Base-by-base conservation (phyloP, 1,140 invertebrate species). In the Drosophila elegans region DNA sequence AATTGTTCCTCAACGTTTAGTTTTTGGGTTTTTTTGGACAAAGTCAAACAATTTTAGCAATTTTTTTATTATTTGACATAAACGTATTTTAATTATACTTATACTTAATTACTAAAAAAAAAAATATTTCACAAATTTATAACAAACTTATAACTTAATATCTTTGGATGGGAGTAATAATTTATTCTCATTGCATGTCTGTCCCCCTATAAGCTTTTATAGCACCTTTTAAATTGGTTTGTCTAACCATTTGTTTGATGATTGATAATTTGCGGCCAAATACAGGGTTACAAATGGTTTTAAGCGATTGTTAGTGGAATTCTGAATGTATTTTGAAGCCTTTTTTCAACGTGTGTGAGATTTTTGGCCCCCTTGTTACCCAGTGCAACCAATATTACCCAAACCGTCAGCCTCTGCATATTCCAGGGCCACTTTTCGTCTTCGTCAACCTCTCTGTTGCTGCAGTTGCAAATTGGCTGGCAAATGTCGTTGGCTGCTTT, bases 401-500 rank as follows among this genome's bases (percentile, higher is more conserved):
- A 49, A 57, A 29, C 44, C 48, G 39, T 38, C 53, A 45, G 49
- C 39, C 54, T 63, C 61, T 60, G 25, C 56, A 41, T 55, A 71
- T 67, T 81, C 44, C 61, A 64, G 48, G 60, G 69, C 59, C 80
- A 71, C 77, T 84, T 74, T 83, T 73, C 80, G 84, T 76, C 83
- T 89, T 86, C 82, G 79, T 86, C 83, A 88, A 78, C 69, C 74
- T 45, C 55, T 46, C 54, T 74, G 68, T 45, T 57, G 51, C 54
- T 49, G 80, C 81, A 83, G 79, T 79, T 88, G 75, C 83, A 86
- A 86, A 86, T 86, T 86, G 83, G 83, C 84, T 86, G 75, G 79
- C 83, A 86, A 89, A 80, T 88, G 83, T 57, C 69, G 83, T 79
- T 77, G 83, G 71, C 59, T 86, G 83, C 83, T 88, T 86, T 86